A percentile compares a stretch with the other conserved stretches of the same genome.
These are phyloP conservation scores for Enteromius paludinosus DNA, from an alignment of 2,797 vertebrate species.

Conservation along the genomic window DNA sequence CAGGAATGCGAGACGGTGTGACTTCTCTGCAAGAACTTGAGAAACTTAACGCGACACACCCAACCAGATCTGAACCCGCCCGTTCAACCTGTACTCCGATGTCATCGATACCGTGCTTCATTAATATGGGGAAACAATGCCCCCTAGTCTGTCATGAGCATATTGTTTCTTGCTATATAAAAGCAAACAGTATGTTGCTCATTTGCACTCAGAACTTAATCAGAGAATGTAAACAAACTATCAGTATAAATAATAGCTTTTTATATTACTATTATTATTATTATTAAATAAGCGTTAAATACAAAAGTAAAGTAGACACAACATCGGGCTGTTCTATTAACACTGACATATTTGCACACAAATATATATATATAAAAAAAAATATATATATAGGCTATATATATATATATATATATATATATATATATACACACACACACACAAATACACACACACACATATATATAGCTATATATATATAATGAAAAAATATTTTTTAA, in stretches of 20 bases:
- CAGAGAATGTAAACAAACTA: not conserved
- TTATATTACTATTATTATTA: not conserved
- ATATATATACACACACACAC: too few relatives aligned
- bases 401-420: too few relatives aligned
- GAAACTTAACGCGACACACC: conserved; percentile 33
- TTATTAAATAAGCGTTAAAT: not conserved
- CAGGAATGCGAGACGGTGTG: conserved; percentile 34
- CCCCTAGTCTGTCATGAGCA: not conserved
- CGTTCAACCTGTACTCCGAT: not conserved
- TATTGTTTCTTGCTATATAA: not conserved
- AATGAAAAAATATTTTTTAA: too few relatives aligned
- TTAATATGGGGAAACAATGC: not conserved
- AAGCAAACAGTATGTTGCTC: too few relatives aligned
- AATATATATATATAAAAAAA: too few relatives aligned
- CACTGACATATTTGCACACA: not conserved
- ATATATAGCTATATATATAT: too few relatives aligned
- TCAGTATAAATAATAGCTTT: not conserved
- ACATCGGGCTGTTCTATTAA: not conserved
- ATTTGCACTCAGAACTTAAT: not conserved
- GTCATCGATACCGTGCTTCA: not conserved
- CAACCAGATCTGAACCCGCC: not conserved
- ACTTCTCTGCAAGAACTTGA: conserved; percentile 8
- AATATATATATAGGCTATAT: too few relatives aligned
- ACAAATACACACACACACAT: too few relatives aligned
- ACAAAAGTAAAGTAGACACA: not conserved